Conservation (phyloP, 2,888 invertebrate species). For the Brachylomia viminalis region DNA sequence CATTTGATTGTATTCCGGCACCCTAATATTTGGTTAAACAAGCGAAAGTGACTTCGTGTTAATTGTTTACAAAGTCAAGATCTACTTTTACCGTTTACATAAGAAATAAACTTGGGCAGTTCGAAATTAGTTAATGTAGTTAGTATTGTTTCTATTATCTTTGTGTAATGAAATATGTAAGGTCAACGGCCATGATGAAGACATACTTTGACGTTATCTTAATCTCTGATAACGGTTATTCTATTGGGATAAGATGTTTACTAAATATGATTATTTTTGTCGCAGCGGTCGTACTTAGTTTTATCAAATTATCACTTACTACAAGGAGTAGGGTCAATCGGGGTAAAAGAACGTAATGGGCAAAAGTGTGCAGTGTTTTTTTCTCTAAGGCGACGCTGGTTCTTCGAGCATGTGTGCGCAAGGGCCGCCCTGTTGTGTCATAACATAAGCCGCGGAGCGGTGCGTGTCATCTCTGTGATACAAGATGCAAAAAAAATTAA, state of each 20-base stretch:
- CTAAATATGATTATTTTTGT: slow-evolving; percentile 26
- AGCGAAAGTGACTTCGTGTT: slow-evolving; percentile 25
- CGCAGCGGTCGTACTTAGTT: background rate
- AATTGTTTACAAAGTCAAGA: slow-evolving; percentile 18
- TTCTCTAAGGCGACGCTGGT: too few species aligned
- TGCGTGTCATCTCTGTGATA: too few species aligned
- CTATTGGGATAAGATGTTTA: slow-evolving; percentile 43
- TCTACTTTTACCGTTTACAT: slow-evolving; percentile 31
- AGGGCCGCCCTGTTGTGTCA: too few species aligned
- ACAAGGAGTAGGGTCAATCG: background rate
- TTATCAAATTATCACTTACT: background rate
- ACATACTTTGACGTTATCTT: slow-evolving; percentile 42
- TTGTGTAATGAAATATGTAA: slow-evolving; percentile 42
- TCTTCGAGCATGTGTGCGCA: too few species aligned
- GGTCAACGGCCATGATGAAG: slow-evolving; percentile 65
- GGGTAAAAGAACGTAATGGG: too few species aligned
- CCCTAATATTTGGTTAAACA: background rate
- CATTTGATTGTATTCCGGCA: slow-evolving; percentile 16
- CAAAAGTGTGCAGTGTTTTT: too few species aligned
- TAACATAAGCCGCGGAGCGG: too few species aligned
- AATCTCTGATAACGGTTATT: slow-evolving; percentile 55
- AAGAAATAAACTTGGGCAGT: slow-evolving; percentile 16
- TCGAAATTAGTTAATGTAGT: slow-evolving; percentile 8
- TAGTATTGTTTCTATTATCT: slow-evolving; percentile 46
- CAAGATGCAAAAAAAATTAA: too few species aligned